Percentiles rank a stretch among this genome's conserved stretches.
phyloP scores from a whole-genome alignment of 2,113 vertebrate genomes.

The Tragelaphus scriptus region DNA sequence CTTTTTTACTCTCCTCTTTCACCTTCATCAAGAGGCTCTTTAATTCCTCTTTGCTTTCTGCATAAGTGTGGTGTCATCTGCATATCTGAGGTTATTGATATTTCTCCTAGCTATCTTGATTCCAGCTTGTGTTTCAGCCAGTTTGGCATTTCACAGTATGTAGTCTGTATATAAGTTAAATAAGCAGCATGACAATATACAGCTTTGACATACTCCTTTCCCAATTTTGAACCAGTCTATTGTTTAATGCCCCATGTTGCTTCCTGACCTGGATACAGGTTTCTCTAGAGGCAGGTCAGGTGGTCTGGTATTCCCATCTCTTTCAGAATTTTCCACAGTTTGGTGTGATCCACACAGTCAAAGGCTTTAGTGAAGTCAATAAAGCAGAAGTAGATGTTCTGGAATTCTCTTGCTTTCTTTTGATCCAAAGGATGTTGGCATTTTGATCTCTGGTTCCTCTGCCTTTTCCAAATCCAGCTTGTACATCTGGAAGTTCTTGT shows the following conservation, averaged over 20 bases:
- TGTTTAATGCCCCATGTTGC: background rate
- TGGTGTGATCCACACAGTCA: background rate
- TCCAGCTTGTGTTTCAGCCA: background rate
- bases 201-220: background rate
- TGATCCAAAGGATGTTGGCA: fast-evolving
- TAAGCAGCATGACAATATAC: background rate
- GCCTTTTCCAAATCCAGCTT: background rate
- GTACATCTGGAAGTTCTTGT: background rate
- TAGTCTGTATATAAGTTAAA: background rate
- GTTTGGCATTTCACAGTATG: background rate
- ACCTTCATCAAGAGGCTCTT: background rate
- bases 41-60: background rate
- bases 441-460: background rate
- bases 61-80: background rate
- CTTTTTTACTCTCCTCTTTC: background rate
- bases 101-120: background rate
- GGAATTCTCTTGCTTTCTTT: background rate
- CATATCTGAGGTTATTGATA: background rate
- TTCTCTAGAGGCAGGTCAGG: background rate
- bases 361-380: background rate
- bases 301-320: background rate
- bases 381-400: background rate
- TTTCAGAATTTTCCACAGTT: background rate
- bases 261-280: background rate
- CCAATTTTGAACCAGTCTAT: background rate